Conservation (phyloP, 2,797 vertebrate species). For the Paedocypris micromegethes region DNA sequence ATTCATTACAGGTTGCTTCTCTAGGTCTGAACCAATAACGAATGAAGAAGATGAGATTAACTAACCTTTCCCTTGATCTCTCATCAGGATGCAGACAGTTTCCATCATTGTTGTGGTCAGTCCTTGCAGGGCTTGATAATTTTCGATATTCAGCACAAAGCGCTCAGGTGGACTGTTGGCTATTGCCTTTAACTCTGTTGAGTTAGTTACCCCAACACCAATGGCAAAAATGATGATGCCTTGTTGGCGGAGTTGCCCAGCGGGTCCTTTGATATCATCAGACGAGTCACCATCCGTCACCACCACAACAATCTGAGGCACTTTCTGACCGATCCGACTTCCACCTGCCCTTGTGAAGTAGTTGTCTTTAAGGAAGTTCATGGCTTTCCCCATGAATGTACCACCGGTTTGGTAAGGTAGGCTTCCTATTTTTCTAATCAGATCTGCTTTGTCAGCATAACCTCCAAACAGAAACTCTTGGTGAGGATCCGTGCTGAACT, state of each 20-base stretch:
- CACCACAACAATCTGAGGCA: conserved; percentile 75
- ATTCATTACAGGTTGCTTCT: no score
- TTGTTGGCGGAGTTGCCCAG: conserved; percentile 55
- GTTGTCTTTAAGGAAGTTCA: conserved; percentile 60
- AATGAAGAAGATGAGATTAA: neutral
- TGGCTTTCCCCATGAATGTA: conserved; percentile 67
- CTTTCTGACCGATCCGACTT: conserved; percentile 58
- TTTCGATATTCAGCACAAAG: conserved; percentile 61
- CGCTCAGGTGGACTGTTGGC: conserved; percentile 67
- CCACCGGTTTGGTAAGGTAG: conserved; percentile 62
- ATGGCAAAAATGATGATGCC: conserved; percentile 72
- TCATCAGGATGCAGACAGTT: conserved; percentile 64
- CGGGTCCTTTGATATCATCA: conserved; percentile 60
- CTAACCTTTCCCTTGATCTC: conserved; percentile 66
- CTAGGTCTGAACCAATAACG: no score
- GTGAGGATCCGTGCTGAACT: conserved; percentile 64
- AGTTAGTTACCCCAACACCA: conserved; percentile 62
- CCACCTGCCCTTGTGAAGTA: conserved; percentile 65
- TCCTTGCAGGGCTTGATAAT: conserved; percentile 61
- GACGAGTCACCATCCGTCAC: conserved; percentile 71
- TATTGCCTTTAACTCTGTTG: conserved; percentile 58
- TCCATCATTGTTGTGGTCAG: conserved; percentile 56
- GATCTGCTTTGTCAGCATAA: conserved; percentile 56
- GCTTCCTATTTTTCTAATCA: conserved; percentile 62
- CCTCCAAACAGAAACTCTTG: conserved; percentile 71